Evolutionary conservation across 2,797 vertebrate species (phyloP).

Genomic region (Tinamus major): DNA sequence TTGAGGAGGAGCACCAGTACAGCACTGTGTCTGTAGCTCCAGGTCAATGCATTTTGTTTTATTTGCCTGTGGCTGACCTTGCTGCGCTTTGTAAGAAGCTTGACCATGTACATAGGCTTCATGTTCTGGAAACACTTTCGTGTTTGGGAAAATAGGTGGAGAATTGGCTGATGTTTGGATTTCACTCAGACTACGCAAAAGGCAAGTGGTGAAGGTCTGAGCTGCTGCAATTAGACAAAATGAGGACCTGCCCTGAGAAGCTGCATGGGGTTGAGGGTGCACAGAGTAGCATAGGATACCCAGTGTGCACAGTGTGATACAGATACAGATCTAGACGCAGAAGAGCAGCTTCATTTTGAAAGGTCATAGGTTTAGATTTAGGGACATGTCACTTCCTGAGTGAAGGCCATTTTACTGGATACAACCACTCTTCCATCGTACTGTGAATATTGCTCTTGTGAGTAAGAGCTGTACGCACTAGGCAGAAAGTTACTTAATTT

Average conservation of each 20-base stretch:
- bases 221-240: background rate
- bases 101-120: background rate
- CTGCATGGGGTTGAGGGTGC: background rate
- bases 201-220: background rate
- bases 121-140: background rate
- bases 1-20: background rate
- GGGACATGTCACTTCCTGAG: accelerated
- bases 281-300: background rate
- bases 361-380: background rate
- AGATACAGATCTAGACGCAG: background rate
- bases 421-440: background rate
- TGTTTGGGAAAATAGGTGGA: background rate
- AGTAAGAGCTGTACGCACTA: accelerated
- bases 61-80: background rate
- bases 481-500: background rate
- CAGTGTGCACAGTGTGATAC: background rate
- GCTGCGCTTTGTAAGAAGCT: background rate
- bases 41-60: background rate
- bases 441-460: background rate
- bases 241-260: background rate
- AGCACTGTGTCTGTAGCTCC: background rate
- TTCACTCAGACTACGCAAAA: background rate
- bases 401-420: background rate
- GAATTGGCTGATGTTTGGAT: background rate
- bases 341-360: background rate